Percentiles rank a stretch among this genome's conserved stretches.
Evolutionary conservation across 2,888 invertebrate species (phyloP).

Genomic region (Boloria selene): DNA sequence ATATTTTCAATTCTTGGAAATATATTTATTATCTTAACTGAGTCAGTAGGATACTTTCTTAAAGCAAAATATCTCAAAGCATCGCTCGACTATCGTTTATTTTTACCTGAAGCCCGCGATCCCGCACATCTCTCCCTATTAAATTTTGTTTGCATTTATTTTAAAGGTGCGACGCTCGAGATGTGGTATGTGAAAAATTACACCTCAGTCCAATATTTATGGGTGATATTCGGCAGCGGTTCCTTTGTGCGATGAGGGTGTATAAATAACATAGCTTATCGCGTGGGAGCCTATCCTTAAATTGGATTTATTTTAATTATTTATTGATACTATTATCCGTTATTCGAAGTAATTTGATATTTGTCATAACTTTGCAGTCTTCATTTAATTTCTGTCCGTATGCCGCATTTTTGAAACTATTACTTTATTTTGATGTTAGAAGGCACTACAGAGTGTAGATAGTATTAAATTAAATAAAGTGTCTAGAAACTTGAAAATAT

Average conservation of each 20-base stretch:
- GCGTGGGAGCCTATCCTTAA: slow-evolving; percentile 81
- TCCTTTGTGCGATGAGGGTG: slow-evolving; percentile 80
- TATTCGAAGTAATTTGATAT: slow-evolving; percentile 30
- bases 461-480: no score
- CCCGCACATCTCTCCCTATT: slow-evolving; percentile 82
- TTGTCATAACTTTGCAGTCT: slow-evolving; percentile 26
- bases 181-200: slow-evolving; percentile 83
- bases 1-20: slow-evolving; percentile 29
- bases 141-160: slow-evolving; percentile 83
- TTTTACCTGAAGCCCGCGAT: slow-evolving; percentile 78
- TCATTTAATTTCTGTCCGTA: slow-evolving; percentile 14
- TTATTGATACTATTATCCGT: slow-evolving; percentile 62
- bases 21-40: slow-evolving; percentile 43
- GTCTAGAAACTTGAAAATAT: no score
- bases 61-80: slow-evolving; percentile 70
- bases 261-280: slow-evolving; percentile 82
- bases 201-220: slow-evolving; percentile 83
- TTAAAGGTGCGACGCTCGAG: slow-evolving; percentile 82
- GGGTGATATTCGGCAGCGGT: slow-evolving; percentile 83
- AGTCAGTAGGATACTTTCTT: slow-evolving; percentile 51
- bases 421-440: not conserved
- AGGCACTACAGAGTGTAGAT: no score
- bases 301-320: slow-evolving; percentile 81
- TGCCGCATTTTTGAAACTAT: slow-evolving; percentile 4
- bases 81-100: slow-evolving; percentile 76